Evolutionary conservation across 2,797 vertebrate species (phyloP), one percentile per base, ranked within the genome.

Genomic region (Hafferia zeledoni): DNA sequence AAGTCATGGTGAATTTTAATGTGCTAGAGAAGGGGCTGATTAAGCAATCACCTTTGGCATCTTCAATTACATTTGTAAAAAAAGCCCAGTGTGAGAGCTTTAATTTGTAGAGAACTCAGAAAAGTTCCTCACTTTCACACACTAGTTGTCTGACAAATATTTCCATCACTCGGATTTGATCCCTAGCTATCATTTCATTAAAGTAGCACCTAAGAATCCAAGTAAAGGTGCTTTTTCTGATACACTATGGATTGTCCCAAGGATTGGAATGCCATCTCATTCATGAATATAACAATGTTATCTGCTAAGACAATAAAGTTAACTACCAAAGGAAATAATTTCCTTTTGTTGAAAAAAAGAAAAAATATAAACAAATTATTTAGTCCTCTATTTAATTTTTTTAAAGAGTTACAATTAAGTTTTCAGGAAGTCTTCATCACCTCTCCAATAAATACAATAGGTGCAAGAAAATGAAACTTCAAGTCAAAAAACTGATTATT

Each of bases 1-100:
- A 4, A 94, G 50, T 57, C 76, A 43, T n/a, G 7, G 65, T 65
- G 80, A 91, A 81, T 89, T 92, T 89, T 91, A 94, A 95, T 53
- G 37, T 75, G 19, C 35, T 43, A 46, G 46, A 81, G 61, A 87
- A 65, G 4, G 2, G n/a, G 8, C 20, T 85, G 64, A 87, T 89
- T 89, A 89, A 96, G 67, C 37, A 92, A 74, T 49, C 59, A 85
- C 44, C 65, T 88, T 71, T 49, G 59, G 77, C 65, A 75, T 83
- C 61, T 86, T 90, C 83, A 83, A 46, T 67, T 91, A 67, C 49
- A 59, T 47, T 53, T 87, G 63, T 80, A 65, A 94, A 91, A 94
- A 87, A 65, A 44, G 35, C 82, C 44, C 82, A 41, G 59, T 87
- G 20, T 30, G 33, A 83, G 75, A 72, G 6, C 4, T 88, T 83